Evolutionary conservation across 1,140 invertebrate genomes (phyloP).

Genomic region (Ptiloglossa arizonensis): DNA sequence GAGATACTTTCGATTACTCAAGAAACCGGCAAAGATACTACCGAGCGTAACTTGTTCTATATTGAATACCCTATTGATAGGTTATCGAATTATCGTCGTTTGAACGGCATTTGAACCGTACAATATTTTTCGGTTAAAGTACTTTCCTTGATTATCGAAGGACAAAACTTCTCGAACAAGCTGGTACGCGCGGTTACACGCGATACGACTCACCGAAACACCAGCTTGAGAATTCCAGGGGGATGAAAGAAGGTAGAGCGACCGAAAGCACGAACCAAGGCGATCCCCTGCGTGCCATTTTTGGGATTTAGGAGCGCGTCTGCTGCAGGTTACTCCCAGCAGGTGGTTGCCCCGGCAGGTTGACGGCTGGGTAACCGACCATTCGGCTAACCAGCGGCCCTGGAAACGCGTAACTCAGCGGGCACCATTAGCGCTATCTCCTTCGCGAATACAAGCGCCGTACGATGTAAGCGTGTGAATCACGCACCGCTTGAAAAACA

Average conservation of each 20-base stretch:
- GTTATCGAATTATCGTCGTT: no score
- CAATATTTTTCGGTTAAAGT: no score
- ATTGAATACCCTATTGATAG: no score
- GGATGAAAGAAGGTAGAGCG: not conserved
- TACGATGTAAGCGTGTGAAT: conserved; percentile 64
- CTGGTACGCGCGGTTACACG: no score
- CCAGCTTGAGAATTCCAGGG: not conserved
- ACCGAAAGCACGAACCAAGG: conserved; percentile 49
- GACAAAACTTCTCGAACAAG: no score
- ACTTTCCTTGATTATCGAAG: no score
- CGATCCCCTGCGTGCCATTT: conserved; percentile 62
- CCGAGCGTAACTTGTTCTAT: no score
- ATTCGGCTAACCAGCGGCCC: conserved; percentile 67
- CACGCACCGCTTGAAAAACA: conserved; percentile 55
- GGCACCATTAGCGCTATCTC: conserved; percentile 74
- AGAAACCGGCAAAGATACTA: no score
- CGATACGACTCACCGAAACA: no score
- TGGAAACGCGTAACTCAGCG: conserved; percentile 76
- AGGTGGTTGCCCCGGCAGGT: conserved; percentile 71
- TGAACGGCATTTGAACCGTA: no score
- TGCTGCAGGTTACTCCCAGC: conserved; percentile 69
- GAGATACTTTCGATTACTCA: no score
- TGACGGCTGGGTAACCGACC: conserved; percentile 53
- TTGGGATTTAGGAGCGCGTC: conserved; percentile 67
- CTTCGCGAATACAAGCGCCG: conserved; percentile 50